These are phyloP conservation scores for Leptonema lineaticorne DNA, from an alignment of 1,140 invertebrate genomes.

Conservation along the genomic window DNA sequence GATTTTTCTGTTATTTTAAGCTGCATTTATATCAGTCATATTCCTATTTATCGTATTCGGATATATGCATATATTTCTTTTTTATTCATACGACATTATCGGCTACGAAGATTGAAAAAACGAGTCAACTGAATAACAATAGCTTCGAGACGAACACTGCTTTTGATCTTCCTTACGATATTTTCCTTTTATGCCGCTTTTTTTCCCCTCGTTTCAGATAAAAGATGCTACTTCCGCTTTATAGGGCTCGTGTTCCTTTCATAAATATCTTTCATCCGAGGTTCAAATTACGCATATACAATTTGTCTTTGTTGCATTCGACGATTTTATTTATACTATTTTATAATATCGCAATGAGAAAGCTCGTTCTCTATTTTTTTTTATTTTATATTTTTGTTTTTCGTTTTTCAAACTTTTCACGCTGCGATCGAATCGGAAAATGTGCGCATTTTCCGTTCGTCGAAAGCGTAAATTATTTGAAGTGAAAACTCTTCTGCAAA, in stretches of 20 bases:
- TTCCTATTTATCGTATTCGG: too few species aligned
- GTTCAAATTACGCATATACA: constrained; percentile 1
- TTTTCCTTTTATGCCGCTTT: constrained; percentile 17
- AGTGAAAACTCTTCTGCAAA: too few species aligned
- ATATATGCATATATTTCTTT: neutral
- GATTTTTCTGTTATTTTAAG: neutral
- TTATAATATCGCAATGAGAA: neutral
- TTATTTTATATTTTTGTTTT: too few species aligned
- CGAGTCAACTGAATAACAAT: constrained; percentile 15
- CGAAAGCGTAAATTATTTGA: too few species aligned
- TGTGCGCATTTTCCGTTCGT: too few species aligned
- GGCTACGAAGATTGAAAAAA: constrained; percentile 11
- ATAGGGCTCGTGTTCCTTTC: neutral
- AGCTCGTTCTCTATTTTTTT: neutral
- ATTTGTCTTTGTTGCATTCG: neutral
- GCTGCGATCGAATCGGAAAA: too few species aligned
- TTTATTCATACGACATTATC: constrained; percentile 13
- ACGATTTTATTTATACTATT: neutral
- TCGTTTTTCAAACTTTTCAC: too few species aligned
- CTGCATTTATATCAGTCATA: neutral
- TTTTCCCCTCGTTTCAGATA: constrained; percentile 5
- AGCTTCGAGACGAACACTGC: neutral
- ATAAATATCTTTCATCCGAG: neutral
- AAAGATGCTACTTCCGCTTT: constrained; percentile 5
- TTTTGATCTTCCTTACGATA: constrained; percentile 16